Evolutionary conservation across 1,140 invertebrate genomes (phyloP), one percentile per base, ranked within the genome.

Genomic region (Drosophila triauraria): DNA sequence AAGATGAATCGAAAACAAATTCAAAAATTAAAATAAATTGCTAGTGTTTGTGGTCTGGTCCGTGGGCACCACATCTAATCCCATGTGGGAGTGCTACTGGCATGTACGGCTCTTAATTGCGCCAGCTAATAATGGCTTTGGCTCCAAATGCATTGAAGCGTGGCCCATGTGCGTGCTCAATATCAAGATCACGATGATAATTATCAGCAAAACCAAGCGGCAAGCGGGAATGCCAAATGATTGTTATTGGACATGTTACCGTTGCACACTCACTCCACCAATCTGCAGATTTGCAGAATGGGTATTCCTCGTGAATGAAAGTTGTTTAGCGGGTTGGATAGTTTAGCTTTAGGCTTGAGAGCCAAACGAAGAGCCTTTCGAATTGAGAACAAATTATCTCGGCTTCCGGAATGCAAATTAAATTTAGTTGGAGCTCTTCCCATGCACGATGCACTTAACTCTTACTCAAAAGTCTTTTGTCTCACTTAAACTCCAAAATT

Each of bases 171-270:
- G 84, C 85, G 84, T 90, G 85, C 54, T 88, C 85, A 88, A 84
- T 90, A 88, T 88, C 84, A 88, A 88, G 84, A 87, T 87, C 84
- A 84, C 53, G 80, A 80, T 88, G 77, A 83, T 78, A 83, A 83
- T 78, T 70, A 88, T 82, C 69, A 17, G 51, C 38, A 61, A 47
- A 67, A 32, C 47, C 50, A 53, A 60, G 44, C 54, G 74, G 69
- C 69, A 40, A 48, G 42, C 42, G 40, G 48, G 65, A 71, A 57
- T 43, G 38, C 38, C 38, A 69, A 69, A 68, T 70, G 67, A 56
- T 70, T 67, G 64, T 63, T 67, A 67, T 67, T 48, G 69, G 54
- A 57, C 38, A 78, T 51, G 54, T 48, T 62, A 57, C 68, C 57
- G 67, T 72, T 75, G 68, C 40, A 61, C 54, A 74, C 40, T 72